Conservation (phyloP, 2,888 invertebrate species). For the Argyresthia goedartella region DNA sequence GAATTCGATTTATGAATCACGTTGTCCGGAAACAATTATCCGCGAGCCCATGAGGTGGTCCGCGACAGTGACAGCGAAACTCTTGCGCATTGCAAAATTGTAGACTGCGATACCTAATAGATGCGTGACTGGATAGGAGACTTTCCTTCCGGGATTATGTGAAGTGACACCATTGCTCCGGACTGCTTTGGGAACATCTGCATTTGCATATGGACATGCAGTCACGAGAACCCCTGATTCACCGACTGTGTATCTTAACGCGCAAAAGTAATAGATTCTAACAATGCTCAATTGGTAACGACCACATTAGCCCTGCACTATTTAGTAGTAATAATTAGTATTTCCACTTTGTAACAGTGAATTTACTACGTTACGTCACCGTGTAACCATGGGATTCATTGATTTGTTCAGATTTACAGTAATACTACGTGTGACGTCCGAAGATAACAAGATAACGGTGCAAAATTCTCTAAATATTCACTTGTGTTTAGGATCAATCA, state of each 20-base stretch:
- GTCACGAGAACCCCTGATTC: no score
- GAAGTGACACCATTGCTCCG: background rate
- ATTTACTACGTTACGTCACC: background rate
- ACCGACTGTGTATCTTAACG: no score
- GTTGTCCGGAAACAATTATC: conserved; percentile 5
- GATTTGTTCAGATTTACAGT: background rate
- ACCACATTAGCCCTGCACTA: background rate
- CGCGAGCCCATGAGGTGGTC: conserved; percentile 12
- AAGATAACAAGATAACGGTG: background rate
- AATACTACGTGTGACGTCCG: background rate
- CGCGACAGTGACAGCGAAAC: conserved; percentile 40
- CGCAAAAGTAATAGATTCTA: no score
- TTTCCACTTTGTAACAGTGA: background rate
- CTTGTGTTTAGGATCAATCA: background rate
- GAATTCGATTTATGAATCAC: conserved; percentile 38
- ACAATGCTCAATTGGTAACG: background rate
- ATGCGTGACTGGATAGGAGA: conserved; percentile 26
- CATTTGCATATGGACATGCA: background rate
- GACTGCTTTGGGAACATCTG: background rate
- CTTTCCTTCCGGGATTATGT: conserved; percentile 32
- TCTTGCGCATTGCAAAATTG: conserved; percentile 34
- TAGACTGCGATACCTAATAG: conserved; percentile 25
- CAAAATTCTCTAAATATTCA: background rate
- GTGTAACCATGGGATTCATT: background rate
- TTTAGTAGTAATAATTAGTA: background rate